Base-by-base conservation (phyloP, 2,113 vertebrate genomes). In the Hucho hucho region DNA sequence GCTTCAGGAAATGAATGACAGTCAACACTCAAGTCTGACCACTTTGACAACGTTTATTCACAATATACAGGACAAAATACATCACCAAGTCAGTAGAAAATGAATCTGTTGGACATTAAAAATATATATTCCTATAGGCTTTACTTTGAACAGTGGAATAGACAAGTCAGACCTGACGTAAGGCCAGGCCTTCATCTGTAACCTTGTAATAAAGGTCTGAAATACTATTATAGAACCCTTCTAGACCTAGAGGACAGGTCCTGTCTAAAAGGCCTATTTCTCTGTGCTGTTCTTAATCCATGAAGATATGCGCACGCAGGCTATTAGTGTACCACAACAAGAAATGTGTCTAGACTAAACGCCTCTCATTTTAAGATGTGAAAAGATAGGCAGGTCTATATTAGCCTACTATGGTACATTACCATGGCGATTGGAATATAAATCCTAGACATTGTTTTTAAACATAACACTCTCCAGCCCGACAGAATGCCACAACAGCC, bases 11-110 rank as follows among this genome's bases (percentile, higher is more conserved):
- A 84, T 85, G 81, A 29, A 29, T 59, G 61, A 63, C 18, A 7
- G 37, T 43, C 20, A 14, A 68, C 29, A 67, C 29, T 4, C 58
- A 1, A 18, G 66, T 75, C 69, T 37, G 72, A 78, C 74, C 64
- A 75, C 58, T 64, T 87, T 74, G 29, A 89, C 85, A 90, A 76
- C 1, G 47, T 92, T 92, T 91, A 93, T 92, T 92, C 83, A 88
- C 85, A 90, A 76, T 75, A 70, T 65, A 86, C 59, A 81, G 69
- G 79, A 77, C 65, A 81, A 74, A 11, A 25, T 81, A 61, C 80
- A 69, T 66, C 43, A 69, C 6, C 4, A 6, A 56, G 29, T 24
- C 37, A 63, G 53, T 59, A 18, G 63, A 14, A n/a, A 80, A 67
- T 22, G n/a, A 1, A 3, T 3, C 11, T 0, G 0, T 28, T 66